Conservation (phyloP, 2,113 vertebrate species). For the Tenebrosternarchus preto region DNA sequence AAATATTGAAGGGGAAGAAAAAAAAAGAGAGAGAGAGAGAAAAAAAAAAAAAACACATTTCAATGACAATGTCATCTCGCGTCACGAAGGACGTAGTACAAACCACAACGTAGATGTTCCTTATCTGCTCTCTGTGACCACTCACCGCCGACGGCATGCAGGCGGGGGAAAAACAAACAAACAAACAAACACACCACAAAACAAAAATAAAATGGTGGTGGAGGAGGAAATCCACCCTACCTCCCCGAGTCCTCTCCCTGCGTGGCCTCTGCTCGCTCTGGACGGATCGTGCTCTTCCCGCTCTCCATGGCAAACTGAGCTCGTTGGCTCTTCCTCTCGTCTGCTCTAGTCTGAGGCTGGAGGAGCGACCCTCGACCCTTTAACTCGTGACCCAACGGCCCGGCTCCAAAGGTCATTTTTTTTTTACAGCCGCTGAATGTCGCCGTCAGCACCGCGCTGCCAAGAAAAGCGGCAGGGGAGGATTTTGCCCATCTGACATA, state of each 20-base stretch:
- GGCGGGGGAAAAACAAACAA: no score
- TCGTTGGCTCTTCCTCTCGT: background rate
- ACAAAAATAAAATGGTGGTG: background rate
- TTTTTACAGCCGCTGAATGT: conserved; percentile 52
- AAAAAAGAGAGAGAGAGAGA: no score
- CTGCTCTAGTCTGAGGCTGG: background rate
- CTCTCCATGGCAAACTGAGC: conserved; percentile 58
- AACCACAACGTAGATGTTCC: background rate
- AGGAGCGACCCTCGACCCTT: background rate
- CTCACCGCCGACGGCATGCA: background rate
- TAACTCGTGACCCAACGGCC: background rate
- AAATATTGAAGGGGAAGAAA: background rate
- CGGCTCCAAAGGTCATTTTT: conserved; percentile 68
- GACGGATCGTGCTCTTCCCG: conserved; percentile 26
- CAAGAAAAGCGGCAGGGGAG: conserved; percentile 1
- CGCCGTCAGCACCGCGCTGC: background rate
- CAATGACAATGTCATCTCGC: background rate
- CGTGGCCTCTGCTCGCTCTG: background rate
- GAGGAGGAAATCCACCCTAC: conserved; percentile 30
- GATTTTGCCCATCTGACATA: conserved; percentile 26
- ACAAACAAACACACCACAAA: no score
- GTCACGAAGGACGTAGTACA: background rate
- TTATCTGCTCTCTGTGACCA: background rate
- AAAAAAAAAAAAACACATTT: no score
- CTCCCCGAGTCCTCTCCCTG: conserved; percentile 37